Evolutionary conservation across 2,888 invertebrate species (phyloP).

Genomic region (Charanyca ferruginea): DNA sequence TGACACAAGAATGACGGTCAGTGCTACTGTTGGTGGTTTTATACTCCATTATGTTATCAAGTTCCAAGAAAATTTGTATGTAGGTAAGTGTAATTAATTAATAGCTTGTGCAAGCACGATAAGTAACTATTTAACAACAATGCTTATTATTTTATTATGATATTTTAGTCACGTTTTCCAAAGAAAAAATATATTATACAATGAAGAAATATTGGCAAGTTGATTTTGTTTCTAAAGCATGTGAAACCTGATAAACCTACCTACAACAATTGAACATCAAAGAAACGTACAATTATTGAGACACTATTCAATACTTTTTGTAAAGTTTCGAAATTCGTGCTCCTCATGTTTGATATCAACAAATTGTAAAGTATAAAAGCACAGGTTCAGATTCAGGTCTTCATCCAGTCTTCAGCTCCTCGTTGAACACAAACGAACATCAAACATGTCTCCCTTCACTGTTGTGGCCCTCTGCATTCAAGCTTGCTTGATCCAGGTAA

Average conservation of each 20-base stretch:
- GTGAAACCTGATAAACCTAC: too few species aligned
- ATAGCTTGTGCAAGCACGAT: constrained; percentile 11
- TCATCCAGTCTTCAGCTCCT: constrained; percentile 31
- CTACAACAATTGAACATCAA: too few species aligned
- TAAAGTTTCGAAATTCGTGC: too few species aligned
- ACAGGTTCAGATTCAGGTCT: not conserved
- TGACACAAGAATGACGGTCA: constrained; percentile 29
- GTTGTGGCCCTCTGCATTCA: constrained; percentile 53
- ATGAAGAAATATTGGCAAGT: too few species aligned
- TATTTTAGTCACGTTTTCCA: not conserved
- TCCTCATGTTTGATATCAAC: constrained; percentile 3
- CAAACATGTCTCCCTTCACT: constrained; percentile 49
- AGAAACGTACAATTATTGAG: too few species aligned
- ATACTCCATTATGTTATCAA: constrained; percentile 5
- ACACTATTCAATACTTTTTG: too few species aligned
- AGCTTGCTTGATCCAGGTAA: too few species aligned
- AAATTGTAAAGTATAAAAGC: too few species aligned
- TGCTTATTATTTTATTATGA: not conserved
- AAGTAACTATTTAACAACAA: constrained; percentile 10
- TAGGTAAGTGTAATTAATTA: constrained; percentile 5
- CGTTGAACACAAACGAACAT: constrained; percentile 30
- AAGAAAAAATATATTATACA: too few species aligned
- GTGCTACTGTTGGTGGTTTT: not conserved
- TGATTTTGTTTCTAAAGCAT: too few species aligned
- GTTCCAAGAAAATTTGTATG: constrained; percentile 1